Evolutionary conservation across 2,113 vertebrate species (phyloP).

Genomic region (Salvator merianae): DNA sequence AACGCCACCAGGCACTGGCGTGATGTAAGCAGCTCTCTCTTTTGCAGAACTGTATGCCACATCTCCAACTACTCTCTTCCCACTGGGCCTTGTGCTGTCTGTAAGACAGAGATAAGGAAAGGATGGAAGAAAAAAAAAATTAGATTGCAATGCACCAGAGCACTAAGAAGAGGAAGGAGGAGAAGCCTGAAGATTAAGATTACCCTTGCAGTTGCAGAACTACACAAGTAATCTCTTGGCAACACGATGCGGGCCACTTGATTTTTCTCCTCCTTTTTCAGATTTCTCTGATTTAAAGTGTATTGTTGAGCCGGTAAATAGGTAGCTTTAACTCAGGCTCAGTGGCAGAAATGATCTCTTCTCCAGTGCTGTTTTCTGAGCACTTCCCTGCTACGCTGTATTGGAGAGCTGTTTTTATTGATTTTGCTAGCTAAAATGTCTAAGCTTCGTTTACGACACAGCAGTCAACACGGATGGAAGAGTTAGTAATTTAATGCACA

Average conservation of each 20-base stretch:
- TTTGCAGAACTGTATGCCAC: constrained; percentile 87
- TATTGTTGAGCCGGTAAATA: neutral
- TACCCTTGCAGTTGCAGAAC: neutral
- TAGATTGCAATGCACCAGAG: neutral
- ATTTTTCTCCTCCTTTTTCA: constrained; percentile 6
- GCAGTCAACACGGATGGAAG: no score
- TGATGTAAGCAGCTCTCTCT: constrained; percentile 90
- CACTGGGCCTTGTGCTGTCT: constrained; percentile 88
- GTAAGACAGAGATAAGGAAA: constrained; percentile 50
- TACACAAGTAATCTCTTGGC: neutral
- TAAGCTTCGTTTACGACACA: no score
- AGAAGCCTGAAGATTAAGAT: neutral
- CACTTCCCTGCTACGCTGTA: no score
- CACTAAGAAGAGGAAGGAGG: neutral
- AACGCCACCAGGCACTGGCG: constrained; percentile 95
- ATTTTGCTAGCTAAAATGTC: no score
- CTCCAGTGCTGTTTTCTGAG: no score
- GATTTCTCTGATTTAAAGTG: neutral
- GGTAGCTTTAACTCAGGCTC: neutral
- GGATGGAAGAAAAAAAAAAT: neutral
- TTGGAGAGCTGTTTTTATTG: no score
- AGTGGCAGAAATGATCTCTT: neutral
- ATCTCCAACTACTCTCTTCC: constrained; percentile 91
- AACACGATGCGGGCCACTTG: neutral
- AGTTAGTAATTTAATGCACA: no score